These are phyloP conservation scores for Xiphias gladius DNA, from an alignment of 2,113 vertebrate species.

Conservation along the genomic window DNA sequence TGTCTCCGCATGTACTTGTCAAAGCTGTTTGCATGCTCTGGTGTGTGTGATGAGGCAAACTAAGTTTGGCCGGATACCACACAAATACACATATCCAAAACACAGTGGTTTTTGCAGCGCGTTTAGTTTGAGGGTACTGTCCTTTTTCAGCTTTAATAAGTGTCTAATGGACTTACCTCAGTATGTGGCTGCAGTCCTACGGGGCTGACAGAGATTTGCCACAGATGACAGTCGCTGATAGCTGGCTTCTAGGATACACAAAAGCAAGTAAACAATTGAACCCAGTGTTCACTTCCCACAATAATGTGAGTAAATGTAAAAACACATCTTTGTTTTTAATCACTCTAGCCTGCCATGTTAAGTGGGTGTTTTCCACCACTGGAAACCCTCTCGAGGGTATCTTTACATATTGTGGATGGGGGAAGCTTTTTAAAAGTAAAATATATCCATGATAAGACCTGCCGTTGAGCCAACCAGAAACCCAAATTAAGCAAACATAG, in stretches of 20 bases:
- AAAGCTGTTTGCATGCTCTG: slow-evolving; percentile 58
- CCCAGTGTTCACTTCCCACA: background rate
- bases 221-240: slow-evolving; percentile 37
- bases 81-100: slow-evolving; percentile 27
- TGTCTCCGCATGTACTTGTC: slow-evolving; percentile 61
- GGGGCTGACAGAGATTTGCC: slow-evolving; percentile 6
- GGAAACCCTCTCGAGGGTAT: background rate
- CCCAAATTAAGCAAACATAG: background rate
- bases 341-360: background rate
- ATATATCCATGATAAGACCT: background rate
- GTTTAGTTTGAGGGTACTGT: slow-evolving; percentile 11
- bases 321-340: background rate
- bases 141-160: slow-evolving; percentile 57
- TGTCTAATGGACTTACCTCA: slow-evolving; percentile 54
- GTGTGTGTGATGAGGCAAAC: slow-evolving; percentile 62
- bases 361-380: background rate
- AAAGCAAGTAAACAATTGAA: slow-evolving; percentile 31
- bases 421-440: background rate
- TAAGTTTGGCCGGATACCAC: slow-evolving; percentile 31
- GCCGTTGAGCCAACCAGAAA: slow-evolving; percentile 7
- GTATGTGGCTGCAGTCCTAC: slow-evolving; percentile 29
- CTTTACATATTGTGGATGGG: background rate
- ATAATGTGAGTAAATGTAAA: background rate
- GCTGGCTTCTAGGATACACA: slow-evolving; percentile 20
- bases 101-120: background rate